A percentile compares a stretch with the other conserved stretches of the same genome.
Conservation (phyloP, 92 coral and sea anemone genomes). For the Paramuricea clavata region DNA sequence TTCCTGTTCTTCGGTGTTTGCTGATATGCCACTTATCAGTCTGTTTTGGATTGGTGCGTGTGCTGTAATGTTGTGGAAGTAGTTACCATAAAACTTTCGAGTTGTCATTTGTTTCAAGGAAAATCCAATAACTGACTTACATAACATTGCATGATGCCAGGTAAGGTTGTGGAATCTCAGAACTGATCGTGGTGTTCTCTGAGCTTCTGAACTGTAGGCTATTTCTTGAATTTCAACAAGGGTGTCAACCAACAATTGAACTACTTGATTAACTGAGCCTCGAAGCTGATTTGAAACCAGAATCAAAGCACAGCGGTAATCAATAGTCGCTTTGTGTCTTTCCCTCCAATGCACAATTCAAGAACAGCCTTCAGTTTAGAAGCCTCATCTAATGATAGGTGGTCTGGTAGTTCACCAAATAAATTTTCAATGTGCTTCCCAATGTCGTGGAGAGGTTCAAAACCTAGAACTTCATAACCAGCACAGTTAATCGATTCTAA, state of each 20-base stretch:
- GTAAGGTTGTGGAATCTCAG: conserved; percentile 73
- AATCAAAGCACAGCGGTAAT: conserved; percentile 56
- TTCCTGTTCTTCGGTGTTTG: conserved; percentile 62
- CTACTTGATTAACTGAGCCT: conserved; percentile 55
- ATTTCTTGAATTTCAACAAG: conserved; percentile 70
- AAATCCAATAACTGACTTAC: conserved; percentile 49
- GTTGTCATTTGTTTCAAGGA: conserved; percentile 40
- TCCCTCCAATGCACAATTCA: conserved; percentile 49
- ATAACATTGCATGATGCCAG: conserved; percentile 68
- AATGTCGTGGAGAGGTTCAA: conserved; percentile 74
- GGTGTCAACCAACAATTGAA: conserved; percentile 62
- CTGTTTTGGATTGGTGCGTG: conserved; percentile 52
- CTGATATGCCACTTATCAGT: conserved; percentile 49
- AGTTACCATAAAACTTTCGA: conserved; percentile 62
- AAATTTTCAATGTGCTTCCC: too few species aligned
- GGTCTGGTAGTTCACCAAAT: conserved; percentile 58
- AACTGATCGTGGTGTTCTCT: conserved; percentile 63
- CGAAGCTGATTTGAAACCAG: conserved; percentile 51
- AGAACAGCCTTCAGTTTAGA: neutral
- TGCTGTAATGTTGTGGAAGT: conserved; percentile 49
- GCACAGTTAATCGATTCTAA: conserved; percentile 21
- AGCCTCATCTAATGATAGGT: conserved; percentile 51
- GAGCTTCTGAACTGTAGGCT: conserved; percentile 54
- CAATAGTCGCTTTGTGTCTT: conserved; percentile 63
- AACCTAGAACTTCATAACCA: conserved; percentile 66